A percentile compares a stretch with the other conserved stretches of the same genome.
These are phyloP conservation scores for Turdus rufiventris DNA, from an alignment of 2,113 vertebrate genomes.

Conservation along the genomic window DNA sequence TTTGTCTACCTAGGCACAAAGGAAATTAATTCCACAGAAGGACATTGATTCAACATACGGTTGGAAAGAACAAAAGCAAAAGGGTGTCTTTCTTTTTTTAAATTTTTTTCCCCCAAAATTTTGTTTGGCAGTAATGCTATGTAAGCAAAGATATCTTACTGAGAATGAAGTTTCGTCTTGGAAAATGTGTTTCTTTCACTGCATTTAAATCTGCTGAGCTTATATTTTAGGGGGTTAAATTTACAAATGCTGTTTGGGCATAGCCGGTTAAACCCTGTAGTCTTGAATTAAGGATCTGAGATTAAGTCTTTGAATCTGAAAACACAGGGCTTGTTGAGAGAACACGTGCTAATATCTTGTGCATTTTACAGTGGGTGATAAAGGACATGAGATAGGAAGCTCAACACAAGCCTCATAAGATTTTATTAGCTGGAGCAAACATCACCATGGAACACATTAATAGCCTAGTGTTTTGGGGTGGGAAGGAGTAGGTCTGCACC, in stretches of 20 bases:
- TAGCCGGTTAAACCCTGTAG: background rate
- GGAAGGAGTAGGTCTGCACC: background rate
- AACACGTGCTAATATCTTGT: fast-evolving
- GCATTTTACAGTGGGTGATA: background rate
- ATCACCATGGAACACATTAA: background rate
- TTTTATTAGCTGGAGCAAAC: background rate
- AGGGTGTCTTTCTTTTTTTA: background rate
- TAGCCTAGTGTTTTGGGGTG: background rate
- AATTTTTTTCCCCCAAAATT: background rate
- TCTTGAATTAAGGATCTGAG: background rate
- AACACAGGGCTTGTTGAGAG: background rate
- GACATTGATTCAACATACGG: background rate
- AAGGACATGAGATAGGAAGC: background rate
- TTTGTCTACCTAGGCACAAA: background rate
- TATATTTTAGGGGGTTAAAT: background rate
- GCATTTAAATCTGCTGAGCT: background rate
- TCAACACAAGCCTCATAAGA: background rate
- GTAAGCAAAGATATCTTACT: background rate
- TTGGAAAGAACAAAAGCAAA: background rate
- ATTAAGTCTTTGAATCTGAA: background rate
- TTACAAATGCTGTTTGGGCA: background rate
- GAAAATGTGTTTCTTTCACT: background rate
- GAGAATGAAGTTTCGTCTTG: background rate
- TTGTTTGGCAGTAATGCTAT: background rate
- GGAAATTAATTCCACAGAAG: background rate